Percentiles rank a stretch among this genome's conserved stretches.
Evolutionary conservation across 2,113 vertebrate genomes (phyloP).

Genomic region (Edolisoma coerulescens): DNA sequence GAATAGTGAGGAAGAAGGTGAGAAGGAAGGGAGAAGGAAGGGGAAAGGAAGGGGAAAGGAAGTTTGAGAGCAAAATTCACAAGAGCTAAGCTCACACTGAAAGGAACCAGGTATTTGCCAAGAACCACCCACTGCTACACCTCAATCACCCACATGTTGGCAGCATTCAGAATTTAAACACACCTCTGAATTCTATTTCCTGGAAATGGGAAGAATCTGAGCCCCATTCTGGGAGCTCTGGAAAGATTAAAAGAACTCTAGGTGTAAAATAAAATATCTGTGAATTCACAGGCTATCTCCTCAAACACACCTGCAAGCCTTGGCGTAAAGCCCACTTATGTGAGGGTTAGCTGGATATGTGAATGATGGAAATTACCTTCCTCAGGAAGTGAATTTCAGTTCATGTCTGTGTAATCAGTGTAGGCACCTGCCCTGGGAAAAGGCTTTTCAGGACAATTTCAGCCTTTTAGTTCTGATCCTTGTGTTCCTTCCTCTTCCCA

Average conservation of each 20-base stretch:
- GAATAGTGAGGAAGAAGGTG: neutral
- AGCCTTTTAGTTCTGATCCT: neutral
- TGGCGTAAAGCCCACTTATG: neutral
- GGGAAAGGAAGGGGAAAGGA: neutral
- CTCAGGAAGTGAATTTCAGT: neutral
- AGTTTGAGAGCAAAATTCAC: neutral
- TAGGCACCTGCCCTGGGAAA: neutral
- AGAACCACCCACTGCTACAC: neutral
- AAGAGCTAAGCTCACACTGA: neutral
- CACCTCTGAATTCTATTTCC: neutral
- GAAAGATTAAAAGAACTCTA: neutral
- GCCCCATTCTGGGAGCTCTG: neutral
- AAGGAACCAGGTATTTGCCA: neutral
- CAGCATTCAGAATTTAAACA: neutral
- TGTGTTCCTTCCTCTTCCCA: neutral
- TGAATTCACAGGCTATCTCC: neutral
- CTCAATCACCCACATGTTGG: neutral
- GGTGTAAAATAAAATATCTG: neutral
- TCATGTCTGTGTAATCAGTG: neutral
- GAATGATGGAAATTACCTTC: neutral
- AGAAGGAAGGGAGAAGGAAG: neutral
- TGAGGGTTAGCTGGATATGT: neutral
- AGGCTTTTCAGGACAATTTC: neutral
- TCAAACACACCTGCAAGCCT: neutral
- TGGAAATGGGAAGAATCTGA: neutral